Conservation (phyloP, 2,888 invertebrate genomes). For the Rugalucina vietnamica region DNA sequence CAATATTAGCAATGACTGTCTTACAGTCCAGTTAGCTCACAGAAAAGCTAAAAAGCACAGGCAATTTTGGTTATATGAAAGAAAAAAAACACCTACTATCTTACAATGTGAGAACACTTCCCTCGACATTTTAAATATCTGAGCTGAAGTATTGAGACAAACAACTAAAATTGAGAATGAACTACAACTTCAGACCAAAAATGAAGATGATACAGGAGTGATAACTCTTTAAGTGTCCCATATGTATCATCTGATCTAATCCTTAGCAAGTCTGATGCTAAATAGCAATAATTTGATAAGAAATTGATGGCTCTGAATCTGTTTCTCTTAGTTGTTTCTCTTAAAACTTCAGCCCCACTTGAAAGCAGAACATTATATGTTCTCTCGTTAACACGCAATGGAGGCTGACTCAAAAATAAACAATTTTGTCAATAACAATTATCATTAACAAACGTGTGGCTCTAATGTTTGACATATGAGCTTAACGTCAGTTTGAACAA, state of each 20-base stretch:
- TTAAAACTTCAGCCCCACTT: too few species aligned
- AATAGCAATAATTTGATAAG: too few species aligned
- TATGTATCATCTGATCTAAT: too few species aligned
- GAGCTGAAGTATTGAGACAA: neutral
- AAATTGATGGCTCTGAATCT: too few species aligned
- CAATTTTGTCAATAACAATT: conserved; percentile 30
- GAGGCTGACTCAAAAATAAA: conserved; percentile 30
- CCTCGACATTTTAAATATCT: conserved; percentile 2
- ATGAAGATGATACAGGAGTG: too few species aligned
- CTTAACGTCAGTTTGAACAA: conserved; percentile 16
- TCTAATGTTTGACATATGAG: conserved; percentile 11
- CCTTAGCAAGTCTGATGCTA: too few species aligned
- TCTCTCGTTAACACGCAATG: conserved; percentile 32
- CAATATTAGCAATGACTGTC: conserved; percentile 62
- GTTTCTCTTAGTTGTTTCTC: too few species aligned
- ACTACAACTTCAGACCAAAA: too few species aligned
- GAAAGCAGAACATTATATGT: conserved; percentile 68
- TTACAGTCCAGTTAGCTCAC: conserved; percentile 53
- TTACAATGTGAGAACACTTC: conserved; percentile 8
- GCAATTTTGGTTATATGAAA: conserved; percentile 36
- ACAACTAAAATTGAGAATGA: too few species aligned
- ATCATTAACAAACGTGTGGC: conserved; percentile 19
- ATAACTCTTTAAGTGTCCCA: too few species aligned
- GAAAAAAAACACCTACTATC: neutral
- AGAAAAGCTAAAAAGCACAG: conserved; percentile 41